Evolutionary conservation across 2,888 invertebrate species (phyloP).

Genomic region (Malacosoma neustria): DNA sequence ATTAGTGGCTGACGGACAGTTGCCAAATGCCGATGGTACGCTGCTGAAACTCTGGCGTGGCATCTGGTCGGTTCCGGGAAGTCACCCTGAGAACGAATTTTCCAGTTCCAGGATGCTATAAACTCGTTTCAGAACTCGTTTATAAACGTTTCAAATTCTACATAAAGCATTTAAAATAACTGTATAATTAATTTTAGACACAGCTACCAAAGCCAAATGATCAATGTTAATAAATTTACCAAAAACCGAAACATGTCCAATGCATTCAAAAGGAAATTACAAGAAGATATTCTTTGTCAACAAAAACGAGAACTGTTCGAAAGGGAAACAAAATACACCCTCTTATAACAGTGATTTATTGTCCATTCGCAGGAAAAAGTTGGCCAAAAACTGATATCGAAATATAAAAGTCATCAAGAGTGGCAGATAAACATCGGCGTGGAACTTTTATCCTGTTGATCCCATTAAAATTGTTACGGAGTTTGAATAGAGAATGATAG

Average conservation of each 20-base stretch:
- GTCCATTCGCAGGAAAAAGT: background rate
- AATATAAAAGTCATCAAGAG: conserved; percentile 1
- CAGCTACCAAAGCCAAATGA: no score
- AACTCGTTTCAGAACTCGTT: no score
- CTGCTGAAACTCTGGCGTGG: no score
- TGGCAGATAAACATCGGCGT: conserved; percentile 1
- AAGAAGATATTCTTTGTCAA: background rate
- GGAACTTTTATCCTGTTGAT: conserved; percentile 1
- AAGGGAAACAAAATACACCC: background rate
- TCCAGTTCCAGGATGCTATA: no score
- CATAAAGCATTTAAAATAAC: no score
- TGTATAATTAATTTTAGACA: no score
- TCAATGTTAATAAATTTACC: no score
- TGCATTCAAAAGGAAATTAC: background rate
- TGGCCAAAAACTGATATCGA: background rate
- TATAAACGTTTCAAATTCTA: no score
- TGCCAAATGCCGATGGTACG: no score
- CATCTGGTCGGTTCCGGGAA: no score
- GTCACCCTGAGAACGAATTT: no score
- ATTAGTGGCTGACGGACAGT: no score
- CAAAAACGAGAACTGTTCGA: background rate
- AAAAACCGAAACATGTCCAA: conserved; percentile 4
- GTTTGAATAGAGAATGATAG: background rate
- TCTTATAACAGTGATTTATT: background rate
- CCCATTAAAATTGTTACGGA: background rate